Conservation (phyloP, 2,888 invertebrate genomes). For the Eugnorisma glareosa region DNA sequence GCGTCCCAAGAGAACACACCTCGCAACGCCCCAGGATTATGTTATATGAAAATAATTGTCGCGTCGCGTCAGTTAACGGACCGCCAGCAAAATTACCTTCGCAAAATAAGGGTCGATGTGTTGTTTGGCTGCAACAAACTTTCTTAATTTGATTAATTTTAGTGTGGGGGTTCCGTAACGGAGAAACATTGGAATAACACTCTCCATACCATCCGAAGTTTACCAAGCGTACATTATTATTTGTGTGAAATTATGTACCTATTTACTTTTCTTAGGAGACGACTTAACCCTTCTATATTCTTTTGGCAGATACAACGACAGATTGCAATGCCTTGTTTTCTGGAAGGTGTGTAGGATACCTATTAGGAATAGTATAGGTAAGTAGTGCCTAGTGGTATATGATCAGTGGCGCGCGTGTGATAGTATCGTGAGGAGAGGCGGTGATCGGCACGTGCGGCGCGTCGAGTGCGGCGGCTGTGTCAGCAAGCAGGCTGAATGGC, state of each 20-base stretch:
- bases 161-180: conserved; percentile 69
- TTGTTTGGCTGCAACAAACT: conserved; percentile 80
- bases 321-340: background rate
- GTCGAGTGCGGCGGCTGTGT: conserved; percentile 84
- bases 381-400: conserved; percentile 50
- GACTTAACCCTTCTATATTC: background rate
- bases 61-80: conserved; percentile 79
- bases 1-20: conserved; percentile 82
- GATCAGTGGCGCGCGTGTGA: conserved; percentile 71
- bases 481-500: conserved; percentile 78
- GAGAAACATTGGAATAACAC: conserved; percentile 67
- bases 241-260: conserved; percentile 44
- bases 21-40: conserved; percentile 84
- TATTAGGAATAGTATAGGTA: conserved; percentile 35
- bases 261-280: conserved; percentile 49
- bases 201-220: conserved; percentile 63
- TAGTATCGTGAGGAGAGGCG: conserved; percentile 84
- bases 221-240: conserved; percentile 55
- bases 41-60: conserved; percentile 88
- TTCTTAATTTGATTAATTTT: conserved; percentile 85
- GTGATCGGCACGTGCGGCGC: conserved; percentile 88
- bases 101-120: conserved; percentile 81
- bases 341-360: conserved; percentile 2
- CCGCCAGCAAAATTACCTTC: conserved; percentile 80
- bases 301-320: background rate